Evolutionary conservation across 1,140 invertebrate species (phyloP).

Genomic region (Pseudoatta argentina): DNA sequence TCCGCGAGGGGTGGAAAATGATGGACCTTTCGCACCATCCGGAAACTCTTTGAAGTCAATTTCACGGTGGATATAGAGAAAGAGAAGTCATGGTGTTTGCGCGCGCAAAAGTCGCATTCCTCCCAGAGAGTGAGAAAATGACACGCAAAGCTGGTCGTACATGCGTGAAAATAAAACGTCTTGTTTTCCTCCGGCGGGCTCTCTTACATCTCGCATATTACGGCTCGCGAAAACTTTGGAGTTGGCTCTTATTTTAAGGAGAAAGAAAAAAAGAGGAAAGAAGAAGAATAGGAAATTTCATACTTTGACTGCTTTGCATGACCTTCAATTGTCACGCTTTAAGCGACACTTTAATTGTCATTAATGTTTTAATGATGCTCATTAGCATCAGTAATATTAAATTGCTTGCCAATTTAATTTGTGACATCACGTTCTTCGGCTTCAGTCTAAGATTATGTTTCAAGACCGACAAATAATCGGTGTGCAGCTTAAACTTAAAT

Average conservation of each 20-base stretch:
- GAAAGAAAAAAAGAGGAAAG: background rate
- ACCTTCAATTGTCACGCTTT: background rate
- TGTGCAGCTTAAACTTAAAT: too few relatives aligned
- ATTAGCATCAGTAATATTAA: too few relatives aligned
- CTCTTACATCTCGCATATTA: slow-evolving; percentile 26
- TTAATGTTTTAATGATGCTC: background rate
- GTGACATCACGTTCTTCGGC: too few relatives aligned
- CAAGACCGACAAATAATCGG: too few relatives aligned
- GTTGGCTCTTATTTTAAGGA: background rate
- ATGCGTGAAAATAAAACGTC: slow-evolving; percentile 57
- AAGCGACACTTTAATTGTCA: slow-evolving; percentile 20
- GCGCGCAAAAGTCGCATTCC: slow-evolving; percentile 52
- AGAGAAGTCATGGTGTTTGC: slow-evolving; percentile 54
- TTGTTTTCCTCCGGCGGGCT: slow-evolving; percentile 41
- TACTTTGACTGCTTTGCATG: background rate
- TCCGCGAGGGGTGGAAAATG: slow-evolving; percentile 65
- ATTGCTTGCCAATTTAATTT: too few relatives aligned
- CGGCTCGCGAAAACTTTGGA: slow-evolving; percentile 33
- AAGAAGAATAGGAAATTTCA: background rate
- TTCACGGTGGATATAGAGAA: slow-evolving; percentile 55
- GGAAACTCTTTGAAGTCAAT: slow-evolving; percentile 65
- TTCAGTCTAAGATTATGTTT: too few relatives aligned
- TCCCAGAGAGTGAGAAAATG: slow-evolving; percentile 58
- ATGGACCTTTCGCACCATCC: slow-evolving; percentile 56
- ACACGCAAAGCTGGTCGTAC: slow-evolving; percentile 49